Percentiles rank a stretch among this genome's conserved stretches.
These are phyloP conservation scores for Helleia helle DNA, from an alignment of 2,888 invertebrate species.

Conservation along the genomic window DNA sequence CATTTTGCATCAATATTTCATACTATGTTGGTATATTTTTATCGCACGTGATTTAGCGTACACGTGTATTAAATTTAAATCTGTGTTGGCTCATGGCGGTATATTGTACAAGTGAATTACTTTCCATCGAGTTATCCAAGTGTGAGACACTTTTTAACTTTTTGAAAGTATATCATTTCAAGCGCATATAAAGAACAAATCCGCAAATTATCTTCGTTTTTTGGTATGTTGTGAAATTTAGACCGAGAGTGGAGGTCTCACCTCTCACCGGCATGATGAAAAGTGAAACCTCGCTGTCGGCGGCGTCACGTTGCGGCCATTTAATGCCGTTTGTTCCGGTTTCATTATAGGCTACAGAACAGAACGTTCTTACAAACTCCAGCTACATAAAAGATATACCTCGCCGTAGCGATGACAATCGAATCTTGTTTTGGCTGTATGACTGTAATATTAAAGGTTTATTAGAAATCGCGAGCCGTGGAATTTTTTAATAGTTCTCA, in stretches of 20 bases:
- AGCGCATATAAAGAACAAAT: constrained; percentile 9
- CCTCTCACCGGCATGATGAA: constrained; percentile 68
- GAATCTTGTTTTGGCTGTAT: constrained; percentile 7
- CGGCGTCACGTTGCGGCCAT: constrained; percentile 53
- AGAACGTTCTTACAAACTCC: constrained; percentile 16
- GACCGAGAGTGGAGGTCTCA: constrained; percentile 49
- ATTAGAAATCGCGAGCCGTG: constrained; percentile 20
- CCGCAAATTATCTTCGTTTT: constrained; percentile 29
- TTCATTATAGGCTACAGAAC: constrained; percentile 35
- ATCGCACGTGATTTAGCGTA: not conserved
- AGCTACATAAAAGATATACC: constrained; percentile 4
- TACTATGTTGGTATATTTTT: not conserved
- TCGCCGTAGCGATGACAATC: not conserved
- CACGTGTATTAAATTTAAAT: not conserved
- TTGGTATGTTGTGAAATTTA: constrained; percentile 65
- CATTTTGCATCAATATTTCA: too few species aligned
- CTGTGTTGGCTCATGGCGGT: not conserved
- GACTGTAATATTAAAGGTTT: constrained; percentile 16
- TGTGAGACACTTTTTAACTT: not conserved
- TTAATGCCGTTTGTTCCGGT: constrained; percentile 62
- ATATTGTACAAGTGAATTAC: not conserved
- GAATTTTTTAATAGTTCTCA: constrained; percentile 51
- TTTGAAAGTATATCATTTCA: constrained; percentile 9
- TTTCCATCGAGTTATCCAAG: not conserved
- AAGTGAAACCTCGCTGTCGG: constrained; percentile 65